Percentiles rank a stretch among this genome's conserved stretches.
These are phyloP conservation scores for Sialia sialis DNA, from an alignment of 2,113 vertebrate genomes.

Conservation along the genomic window DNA sequence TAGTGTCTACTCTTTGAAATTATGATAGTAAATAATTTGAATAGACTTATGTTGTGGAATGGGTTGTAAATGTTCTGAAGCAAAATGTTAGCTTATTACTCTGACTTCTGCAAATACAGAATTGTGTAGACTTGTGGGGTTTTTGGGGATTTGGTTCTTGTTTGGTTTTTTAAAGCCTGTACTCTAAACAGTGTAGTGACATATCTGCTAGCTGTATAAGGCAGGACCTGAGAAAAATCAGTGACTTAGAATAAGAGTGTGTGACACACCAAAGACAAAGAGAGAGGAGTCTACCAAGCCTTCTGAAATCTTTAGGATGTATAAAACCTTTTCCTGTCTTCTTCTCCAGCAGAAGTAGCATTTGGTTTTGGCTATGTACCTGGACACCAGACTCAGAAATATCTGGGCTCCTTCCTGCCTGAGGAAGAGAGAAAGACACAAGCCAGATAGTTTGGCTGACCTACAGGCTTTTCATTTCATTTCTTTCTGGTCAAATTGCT, in stretches of 20 bases:
- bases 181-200: neutral
- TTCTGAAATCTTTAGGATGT: neutral
- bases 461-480: neutral
- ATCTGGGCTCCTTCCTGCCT: conserved; percentile 24
- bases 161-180: neutral
- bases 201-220: neutral
- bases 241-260: neutral
- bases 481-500: conserved; percentile 6
- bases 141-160: neutral
- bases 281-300: neutral
- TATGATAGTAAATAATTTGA: neutral
- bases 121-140: neutral
- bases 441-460: conserved; percentile 38
- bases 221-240: neutral
- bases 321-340: neutral
- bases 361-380: conserved; percentile 28
- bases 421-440: conserved; percentile 32
- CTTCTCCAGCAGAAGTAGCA: neutral
- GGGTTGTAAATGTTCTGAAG: neutral
- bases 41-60: neutral
- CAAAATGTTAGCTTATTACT: neutral
- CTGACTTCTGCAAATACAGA: neutral
- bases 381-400: conserved; percentile 43
- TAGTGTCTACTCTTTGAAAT: neutral
- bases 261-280: neutral